A percentile compares a stretch with the other conserved stretches of the same genome.
phyloP scores from a whole-genome alignment of 2,113 vertebrate genomes.

The Morone saxatilis region DNA sequence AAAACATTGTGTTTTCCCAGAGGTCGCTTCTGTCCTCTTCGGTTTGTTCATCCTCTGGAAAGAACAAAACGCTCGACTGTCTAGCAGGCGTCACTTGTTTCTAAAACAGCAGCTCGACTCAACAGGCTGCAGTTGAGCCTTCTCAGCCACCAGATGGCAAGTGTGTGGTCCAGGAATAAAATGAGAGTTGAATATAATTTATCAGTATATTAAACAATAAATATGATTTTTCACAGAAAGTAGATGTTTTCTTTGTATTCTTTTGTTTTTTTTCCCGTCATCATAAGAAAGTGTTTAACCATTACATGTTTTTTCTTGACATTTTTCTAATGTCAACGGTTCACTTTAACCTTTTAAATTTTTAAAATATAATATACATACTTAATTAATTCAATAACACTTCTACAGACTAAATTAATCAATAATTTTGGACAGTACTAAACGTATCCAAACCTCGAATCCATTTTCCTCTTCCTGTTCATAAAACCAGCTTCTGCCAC shows the following conservation, averaged over 20 bases:
- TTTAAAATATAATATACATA: no score
- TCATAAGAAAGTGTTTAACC: background rate
- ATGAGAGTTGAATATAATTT: background rate
- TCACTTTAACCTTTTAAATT: background rate
- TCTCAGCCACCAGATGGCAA: constrained; percentile 54
- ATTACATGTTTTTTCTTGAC: background rate
- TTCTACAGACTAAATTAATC: no score
- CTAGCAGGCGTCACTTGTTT: background rate
- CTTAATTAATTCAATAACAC: no score
- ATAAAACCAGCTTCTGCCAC: background rate
- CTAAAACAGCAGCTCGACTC: background rate
- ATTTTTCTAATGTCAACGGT: background rate
- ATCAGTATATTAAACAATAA: constrained; percentile 46
- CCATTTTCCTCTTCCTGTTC: background rate
- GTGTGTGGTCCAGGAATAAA: constrained; percentile 13
- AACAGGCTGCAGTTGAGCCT: constrained; percentile 30
- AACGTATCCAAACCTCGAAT: background rate
- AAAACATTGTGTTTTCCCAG: no score
- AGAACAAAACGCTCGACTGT: background rate
- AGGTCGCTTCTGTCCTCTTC: background rate
- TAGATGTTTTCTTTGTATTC: background rate
- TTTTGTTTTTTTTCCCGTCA: background rate
- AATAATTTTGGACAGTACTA: background rate
- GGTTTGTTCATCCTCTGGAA: background rate
- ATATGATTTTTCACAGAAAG: constrained; percentile 30